Base-by-base conservation (phyloP, 1,140 invertebrate species). In the Drosophila equinoxialis region DNA sequence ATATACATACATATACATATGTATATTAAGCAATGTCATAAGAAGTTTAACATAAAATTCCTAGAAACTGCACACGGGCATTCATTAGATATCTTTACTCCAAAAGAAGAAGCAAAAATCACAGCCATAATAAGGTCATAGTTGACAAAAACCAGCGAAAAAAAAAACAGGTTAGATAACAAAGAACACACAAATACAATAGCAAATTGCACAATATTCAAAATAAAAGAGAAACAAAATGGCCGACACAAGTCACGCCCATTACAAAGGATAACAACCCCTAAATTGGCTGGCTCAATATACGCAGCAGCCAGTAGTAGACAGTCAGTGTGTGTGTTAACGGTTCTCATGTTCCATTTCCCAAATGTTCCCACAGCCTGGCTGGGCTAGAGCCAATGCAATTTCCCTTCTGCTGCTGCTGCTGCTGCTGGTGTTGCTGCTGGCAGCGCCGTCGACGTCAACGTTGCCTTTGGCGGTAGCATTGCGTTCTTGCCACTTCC, bases 11-110 rank as follows among this genome's bases (percentile, higher is more conserved):
- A 76, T 65, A 76, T 51, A 26, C 3, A 26, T 26, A 4, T 4
- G 3, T 4, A 59, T 63, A 63, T 51, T 42, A 68, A 70, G 79
- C 84, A 87, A 87, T 89, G 80, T 58, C 79, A 83, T 57, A 87
- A 59, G 83, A 83, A 89, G 79, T 77, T 71, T 72, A 84, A 87
- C 87, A 80, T 51, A 87, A 87, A 87, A 83, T 87, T 87, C 83
- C 68, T 42, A 59, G 84, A 87, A 77, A 62, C 23, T 73, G 77
- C 67, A 79, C 70, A 77, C 58, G 72, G 74, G 83, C 84, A 79
- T 83, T 83, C 84, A 87, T 79, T 72, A 89, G 83, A 82, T 78
- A 87, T 79, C 63, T 42, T 1, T 6, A 68, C 30, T 60, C 11
- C 14, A 39, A 57, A 26, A 48, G 30, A 23, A 45, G 23, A 10